Conservation (phyloP, 2,888 invertebrate genomes). For the Zeuzera pyrina region DNA sequence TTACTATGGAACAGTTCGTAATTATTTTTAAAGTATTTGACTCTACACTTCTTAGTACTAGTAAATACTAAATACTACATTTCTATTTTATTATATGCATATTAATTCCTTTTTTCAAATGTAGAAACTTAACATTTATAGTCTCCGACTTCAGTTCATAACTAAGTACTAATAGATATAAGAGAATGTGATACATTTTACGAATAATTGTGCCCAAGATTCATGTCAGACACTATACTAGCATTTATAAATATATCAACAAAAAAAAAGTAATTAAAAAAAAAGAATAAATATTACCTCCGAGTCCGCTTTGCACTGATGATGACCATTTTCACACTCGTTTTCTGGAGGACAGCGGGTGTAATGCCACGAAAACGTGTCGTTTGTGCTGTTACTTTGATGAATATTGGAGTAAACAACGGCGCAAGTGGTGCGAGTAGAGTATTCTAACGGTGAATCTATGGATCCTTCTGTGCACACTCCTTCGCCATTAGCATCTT, state of each 20-base stretch:
- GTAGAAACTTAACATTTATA: no score
- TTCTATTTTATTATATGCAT: no score
- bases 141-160: no score
- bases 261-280: not conserved
- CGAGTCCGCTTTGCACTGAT: slow-evolving; percentile 88
- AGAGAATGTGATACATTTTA: no score
- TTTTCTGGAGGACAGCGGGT: slow-evolving; percentile 93
- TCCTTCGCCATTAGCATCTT: slow-evolving; percentile 81
- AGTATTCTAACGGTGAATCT: slow-evolving; percentile 77
- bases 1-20: no score
- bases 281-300: slow-evolving; percentile 67
- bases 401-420: slow-evolving; percentile 58
- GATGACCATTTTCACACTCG: slow-evolving; percentile 93
- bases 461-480: slow-evolving; percentile 90
- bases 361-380: slow-evolving; percentile 88
- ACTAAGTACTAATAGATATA: no score
- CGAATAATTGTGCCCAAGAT: no score
- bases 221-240: no score
- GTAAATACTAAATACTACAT: no score
- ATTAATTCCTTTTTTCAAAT: no score
- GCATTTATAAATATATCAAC: not conserved
- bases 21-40: no score
- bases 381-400: slow-evolving; percentile 49
- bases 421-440: slow-evolving; percentile 70
- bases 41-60: no score